A percentile compares a stretch with the other conserved stretches of the same genome.
Evolutionary conservation across 2,888 invertebrate genomes (phyloP).

Genomic region (Thymelicus lineola): DNA sequence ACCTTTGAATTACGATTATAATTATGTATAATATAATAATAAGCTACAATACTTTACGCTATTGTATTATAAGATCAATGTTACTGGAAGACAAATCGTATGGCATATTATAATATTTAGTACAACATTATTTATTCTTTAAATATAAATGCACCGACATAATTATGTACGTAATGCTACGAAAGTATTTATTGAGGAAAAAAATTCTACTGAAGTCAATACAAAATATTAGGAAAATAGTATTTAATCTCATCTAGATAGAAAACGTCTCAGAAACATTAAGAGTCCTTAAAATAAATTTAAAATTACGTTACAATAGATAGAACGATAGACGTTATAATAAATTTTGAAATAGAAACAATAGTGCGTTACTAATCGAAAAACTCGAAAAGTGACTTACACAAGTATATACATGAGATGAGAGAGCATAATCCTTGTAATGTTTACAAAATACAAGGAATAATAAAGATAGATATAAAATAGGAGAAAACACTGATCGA

Average conservation of each 20-base stretch:
- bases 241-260: slow-evolving; percentile 69
- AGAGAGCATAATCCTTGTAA: slow-evolving; percentile 55
- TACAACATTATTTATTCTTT: slow-evolving; percentile 67
- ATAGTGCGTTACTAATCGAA: slow-evolving; percentile 53
- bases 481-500: slow-evolving; percentile 40
- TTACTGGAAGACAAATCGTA: slow-evolving; percentile 86
- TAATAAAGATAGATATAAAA: slow-evolving; percentile 49
- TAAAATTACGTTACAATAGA: slow-evolving; percentile 46
- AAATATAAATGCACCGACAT: slow-evolving; percentile 79
- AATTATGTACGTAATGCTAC: slow-evolving; percentile 77
- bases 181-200: slow-evolving; percentile 70
- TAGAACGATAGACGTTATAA: slow-evolving; percentile 41
- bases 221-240: slow-evolving; percentile 83
- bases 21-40: slow-evolving; percentile 75
- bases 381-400: slow-evolving; percentile 68
- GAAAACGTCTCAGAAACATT: slow-evolving; percentile 73
- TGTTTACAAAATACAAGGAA: slow-evolving; percentile 63
- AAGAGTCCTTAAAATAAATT: slow-evolving; percentile 53
- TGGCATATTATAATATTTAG: slow-evolving; percentile 83
- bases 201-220: slow-evolving; percentile 68
- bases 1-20: slow-evolving; percentile 62
- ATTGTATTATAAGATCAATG: slow-evolving; percentile 81
- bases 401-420: slow-evolving; percentile 65
- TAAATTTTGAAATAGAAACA: slow-evolving; percentile 48
- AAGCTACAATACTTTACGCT: slow-evolving; percentile 83